These are phyloP conservation scores for Sula dactylatra DNA, from an alignment of 2,113 vertebrate genomes.

Conservation along the genomic window DNA sequence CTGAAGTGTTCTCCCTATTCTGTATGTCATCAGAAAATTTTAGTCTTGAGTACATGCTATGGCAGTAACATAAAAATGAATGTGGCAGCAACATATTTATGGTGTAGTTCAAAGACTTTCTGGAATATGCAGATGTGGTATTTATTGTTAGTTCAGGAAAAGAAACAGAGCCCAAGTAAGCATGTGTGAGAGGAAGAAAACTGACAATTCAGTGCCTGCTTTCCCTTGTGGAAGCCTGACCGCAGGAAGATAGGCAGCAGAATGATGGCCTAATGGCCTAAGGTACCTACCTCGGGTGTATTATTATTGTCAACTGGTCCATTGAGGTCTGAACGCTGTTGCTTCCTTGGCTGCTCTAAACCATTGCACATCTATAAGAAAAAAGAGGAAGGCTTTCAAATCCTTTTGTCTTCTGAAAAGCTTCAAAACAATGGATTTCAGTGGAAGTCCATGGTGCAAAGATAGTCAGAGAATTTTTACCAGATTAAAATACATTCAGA, in stretches of 20 bases:
- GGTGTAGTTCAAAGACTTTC: neutral
- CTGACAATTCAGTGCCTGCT: neutral
- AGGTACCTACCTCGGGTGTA: conserved; percentile 81
- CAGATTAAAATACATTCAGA: neutral
- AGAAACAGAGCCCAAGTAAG: neutral
- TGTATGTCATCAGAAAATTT: neutral
- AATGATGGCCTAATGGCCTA: accelerated
- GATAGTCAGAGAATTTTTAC: neutral
- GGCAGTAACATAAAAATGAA: neutral
- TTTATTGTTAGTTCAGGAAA: neutral
- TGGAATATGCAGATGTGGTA: neutral
- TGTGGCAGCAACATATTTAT: neutral
- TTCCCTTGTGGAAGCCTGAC: neutral
- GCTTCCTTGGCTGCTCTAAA: conserved; percentile 89
- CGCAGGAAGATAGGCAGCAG: neutral
- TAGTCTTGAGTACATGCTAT: neutral
- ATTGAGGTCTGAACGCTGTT: conserved; percentile 97
- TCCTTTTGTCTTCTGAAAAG: neutral
- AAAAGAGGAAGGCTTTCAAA: neutral
- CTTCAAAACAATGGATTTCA: neutral
- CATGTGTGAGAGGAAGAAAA: neutral
- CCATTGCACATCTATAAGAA: conserved; percentile 83
- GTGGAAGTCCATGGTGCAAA: neutral
- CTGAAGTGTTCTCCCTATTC: neutral
- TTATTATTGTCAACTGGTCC: conserved; percentile 94